These are phyloP conservation scores for Genyomyrus donnyi DNA, from an alignment of 2,113 vertebrate species.

Conservation along the genomic window DNA sequence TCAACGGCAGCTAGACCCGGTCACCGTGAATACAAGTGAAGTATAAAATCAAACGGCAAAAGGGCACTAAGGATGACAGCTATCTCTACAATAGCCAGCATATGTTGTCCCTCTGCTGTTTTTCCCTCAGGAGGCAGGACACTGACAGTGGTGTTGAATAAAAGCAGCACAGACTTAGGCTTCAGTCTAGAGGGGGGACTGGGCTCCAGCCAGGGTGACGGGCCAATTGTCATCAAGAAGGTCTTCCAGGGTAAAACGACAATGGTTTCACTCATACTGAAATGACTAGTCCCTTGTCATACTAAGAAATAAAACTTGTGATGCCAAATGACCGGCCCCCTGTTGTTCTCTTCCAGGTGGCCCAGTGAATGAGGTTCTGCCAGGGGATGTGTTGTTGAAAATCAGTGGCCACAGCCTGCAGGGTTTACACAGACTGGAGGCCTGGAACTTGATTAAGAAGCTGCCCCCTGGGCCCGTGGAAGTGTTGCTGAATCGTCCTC, in stretches of 20 bases:
- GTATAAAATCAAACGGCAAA: background rate
- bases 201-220: conserved; percentile 53
- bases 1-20: conserved; percentile 17
- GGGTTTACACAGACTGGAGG: conserved; percentile 60
- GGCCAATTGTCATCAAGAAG: conserved; percentile 60
- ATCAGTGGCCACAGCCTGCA: conserved; percentile 46
- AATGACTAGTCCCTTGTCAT: background rate
- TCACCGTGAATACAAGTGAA: conserved; percentile 35
- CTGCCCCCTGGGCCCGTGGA: conserved; percentile 59
- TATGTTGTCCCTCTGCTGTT: background rate
- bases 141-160: conserved; percentile 51
- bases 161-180: conserved; percentile 57
- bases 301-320: background rate
- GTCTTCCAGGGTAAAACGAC: conserved; percentile 60
- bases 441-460: conserved; percentile 58
- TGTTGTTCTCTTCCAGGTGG: conserved; percentile 46
- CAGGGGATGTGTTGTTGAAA: conserved; percentile 61
- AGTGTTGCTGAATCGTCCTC: conserved; percentile 48
- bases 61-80: background rate
- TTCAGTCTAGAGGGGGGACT: conserved; percentile 66
- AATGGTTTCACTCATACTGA: background rate
- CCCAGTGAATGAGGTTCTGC: conserved; percentile 50
- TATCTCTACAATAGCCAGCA: background rate
- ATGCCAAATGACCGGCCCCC: background rate
- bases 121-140: conserved; percentile 36